These are phyloP conservation scores for Leptinotarsa defecta DNA, from an alignment of 1,140 invertebrate species.

Conservation along the genomic window DNA sequence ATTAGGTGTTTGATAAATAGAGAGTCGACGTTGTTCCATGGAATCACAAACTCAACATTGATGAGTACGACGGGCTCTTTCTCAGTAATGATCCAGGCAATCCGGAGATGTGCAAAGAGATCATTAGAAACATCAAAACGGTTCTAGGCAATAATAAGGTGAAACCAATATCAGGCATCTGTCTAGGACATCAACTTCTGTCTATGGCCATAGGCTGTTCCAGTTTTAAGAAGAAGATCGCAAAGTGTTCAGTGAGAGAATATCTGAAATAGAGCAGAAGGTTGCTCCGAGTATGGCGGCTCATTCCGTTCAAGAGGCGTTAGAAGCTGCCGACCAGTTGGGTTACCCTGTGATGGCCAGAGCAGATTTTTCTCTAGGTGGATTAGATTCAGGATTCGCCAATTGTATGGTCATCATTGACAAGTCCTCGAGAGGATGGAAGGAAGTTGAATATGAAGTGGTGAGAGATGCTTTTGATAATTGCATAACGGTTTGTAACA, in stretches of 20 bases:
- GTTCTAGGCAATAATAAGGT: conserved; percentile 60
- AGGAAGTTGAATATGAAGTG: too few species aligned
- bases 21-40: conserved; percentile 90
- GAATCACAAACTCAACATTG: conserved; percentile 72
- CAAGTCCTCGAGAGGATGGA: too few species aligned
- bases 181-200: conserved; percentile 95
- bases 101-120: conserved; percentile 79
- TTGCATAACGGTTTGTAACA: too few species aligned
- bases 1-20: conserved; percentile 86
- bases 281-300: too few species aligned
- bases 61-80: conserved; percentile 92
- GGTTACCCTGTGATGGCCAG: too few species aligned
- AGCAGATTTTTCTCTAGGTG: too few species aligned
- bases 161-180: conserved; percentile 95
- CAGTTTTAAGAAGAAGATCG: conserved; percentile 63
- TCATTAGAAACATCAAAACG: conserved; percentile 74
- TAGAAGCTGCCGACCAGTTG: too few species aligned
- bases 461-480: too few species aligned
- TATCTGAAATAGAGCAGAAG: conserved; percentile 59
- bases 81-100: conserved; percentile 98
- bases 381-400: too few species aligned
- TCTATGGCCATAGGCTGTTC: too few species aligned
- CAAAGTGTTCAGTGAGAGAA: conserved; percentile 90
- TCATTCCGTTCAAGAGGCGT: too few species aligned
- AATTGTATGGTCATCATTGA: too few species aligned